A percentile compares a stretch with the other conserved stretches of the same genome.
Evolutionary conservation across 2,113 vertebrate genomes (phyloP).

Genomic region (Vireo altiloquus): DNA sequence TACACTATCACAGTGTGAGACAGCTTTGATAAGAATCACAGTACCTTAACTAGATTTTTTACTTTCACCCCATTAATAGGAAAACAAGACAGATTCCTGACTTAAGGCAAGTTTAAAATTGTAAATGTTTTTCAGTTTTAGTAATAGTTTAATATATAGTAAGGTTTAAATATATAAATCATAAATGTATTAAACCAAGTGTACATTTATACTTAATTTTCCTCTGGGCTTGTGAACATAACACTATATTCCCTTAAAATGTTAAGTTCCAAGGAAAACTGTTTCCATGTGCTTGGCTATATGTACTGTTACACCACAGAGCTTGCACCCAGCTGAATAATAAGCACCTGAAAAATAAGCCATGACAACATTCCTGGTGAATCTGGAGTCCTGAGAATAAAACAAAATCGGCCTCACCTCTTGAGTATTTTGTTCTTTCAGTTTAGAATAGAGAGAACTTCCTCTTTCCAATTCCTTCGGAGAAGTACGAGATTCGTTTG

Average conservation of each 20-base stretch:
- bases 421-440: constrained; percentile 59
- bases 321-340: not conserved
- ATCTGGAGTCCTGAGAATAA: not conserved
- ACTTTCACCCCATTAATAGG: not conserved
- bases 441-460: constrained; percentile 64
- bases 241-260: not conserved
- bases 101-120: not conserved
- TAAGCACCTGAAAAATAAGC: not conserved
- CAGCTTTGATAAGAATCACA: not conserved
- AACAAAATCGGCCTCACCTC: constrained; percentile 66
- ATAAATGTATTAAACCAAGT: not conserved
- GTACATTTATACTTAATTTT: not conserved
- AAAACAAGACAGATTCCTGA: not conserved
- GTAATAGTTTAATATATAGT: not conserved
- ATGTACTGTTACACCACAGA: not conserved
- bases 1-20: not conserved
- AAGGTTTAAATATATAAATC: not conserved
- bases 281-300: rapidly evolving
- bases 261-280: not conserved
- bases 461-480: constrained; percentile 39
- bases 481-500: constrained; percentile 36
- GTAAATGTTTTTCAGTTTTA: not conserved
- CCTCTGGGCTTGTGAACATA: not conserved
- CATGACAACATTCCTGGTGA: not conserved
- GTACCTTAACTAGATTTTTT: not conserved